phyloP scores from a whole-genome alignment of 2,113 vertebrate genomes.

The Platysternon megacephalum region DNA sequence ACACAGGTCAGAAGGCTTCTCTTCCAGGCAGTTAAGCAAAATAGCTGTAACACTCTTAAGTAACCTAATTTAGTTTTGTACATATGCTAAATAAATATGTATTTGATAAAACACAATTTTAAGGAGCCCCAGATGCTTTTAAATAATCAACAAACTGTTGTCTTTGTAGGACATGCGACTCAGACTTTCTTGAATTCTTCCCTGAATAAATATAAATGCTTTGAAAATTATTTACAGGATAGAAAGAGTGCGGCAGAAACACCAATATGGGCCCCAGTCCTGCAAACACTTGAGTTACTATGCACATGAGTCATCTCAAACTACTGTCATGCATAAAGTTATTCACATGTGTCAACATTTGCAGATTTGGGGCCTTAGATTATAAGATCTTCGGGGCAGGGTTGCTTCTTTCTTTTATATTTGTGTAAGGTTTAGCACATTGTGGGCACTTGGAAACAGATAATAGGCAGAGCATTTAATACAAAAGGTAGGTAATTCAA shows the following conservation, averaged over 20 bases:
- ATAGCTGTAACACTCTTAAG: not conserved
- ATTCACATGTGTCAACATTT: not conserved
- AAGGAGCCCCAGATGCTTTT: not conserved
- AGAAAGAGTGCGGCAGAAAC: not conserved
- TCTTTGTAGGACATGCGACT: slow-evolving; percentile 17
- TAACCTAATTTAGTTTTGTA: not conserved
- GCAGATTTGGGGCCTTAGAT: not conserved
- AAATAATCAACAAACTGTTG: slow-evolving; percentile 9
- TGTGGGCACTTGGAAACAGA: slow-evolving; percentile 24
- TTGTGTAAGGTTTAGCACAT: not conserved
- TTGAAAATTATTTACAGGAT: not conserved
- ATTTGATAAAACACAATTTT: not conserved
- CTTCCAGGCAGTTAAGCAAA: slow-evolving; percentile 8
- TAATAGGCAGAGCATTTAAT: slow-evolving; percentile 35
- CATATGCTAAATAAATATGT: not conserved
- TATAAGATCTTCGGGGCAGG: not conserved
- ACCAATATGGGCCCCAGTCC: not conserved
- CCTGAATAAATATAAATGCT: not conserved
- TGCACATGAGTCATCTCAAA: not conserved
- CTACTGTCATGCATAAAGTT: not conserved
- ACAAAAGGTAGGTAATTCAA: slow-evolving; percentile 15
- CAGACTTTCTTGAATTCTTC: slow-evolving; percentile 23
- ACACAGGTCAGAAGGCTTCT: not conserved
- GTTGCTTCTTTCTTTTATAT: not conserved
- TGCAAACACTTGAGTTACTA: not conserved